phyloP scores from a whole-genome alignment of 2,113 vertebrate genomes.

The Malurus alboscapulatus region DNA sequence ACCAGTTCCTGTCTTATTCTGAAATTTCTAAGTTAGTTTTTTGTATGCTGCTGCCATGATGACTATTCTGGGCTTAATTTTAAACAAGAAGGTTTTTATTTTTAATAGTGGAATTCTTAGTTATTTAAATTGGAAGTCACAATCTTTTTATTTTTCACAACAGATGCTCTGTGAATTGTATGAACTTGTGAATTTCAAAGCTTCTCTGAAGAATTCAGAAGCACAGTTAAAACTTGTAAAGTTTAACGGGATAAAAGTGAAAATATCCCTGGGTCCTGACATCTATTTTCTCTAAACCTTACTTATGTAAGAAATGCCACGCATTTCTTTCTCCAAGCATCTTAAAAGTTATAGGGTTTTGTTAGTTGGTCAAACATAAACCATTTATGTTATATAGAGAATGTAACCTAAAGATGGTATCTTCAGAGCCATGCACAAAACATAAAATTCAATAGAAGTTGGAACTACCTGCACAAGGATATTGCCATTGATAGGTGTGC shows the following conservation, averaged over 20 bases:
- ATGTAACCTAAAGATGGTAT: not conserved
- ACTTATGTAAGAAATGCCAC: slow-evolving; percentile 63
- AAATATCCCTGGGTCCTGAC: slow-evolving; percentile 72
- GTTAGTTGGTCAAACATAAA: not conserved
- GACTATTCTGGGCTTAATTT: slow-evolving; percentile 27
- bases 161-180: slow-evolving; percentile 84
- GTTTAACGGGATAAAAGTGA: slow-evolving; percentile 73
- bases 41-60: not conserved
- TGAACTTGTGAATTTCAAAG: slow-evolving; percentile 80
- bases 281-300: slow-evolving; percentile 68
- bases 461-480: not conserved
- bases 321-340: slow-evolving; percentile 10
- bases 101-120: slow-evolving; percentile 76
- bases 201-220: slow-evolving; percentile 79
- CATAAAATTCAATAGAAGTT: not conserved
- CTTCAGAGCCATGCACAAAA: not conserved
- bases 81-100: slow-evolving; percentile 56
- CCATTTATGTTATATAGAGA: not conserved
- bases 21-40: not conserved
- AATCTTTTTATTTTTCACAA: slow-evolving; percentile 81
- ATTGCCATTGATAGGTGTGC: not conserved
- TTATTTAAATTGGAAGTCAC: slow-evolving; percentile 80
- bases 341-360: slow-evolving; percentile 31
- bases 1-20: not conserved
- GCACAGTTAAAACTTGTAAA: slow-evolving; percentile 76